Evolutionary conservation across 2,888 invertebrate species (phyloP).

Genomic region (Endomychus coccineus): DNA sequence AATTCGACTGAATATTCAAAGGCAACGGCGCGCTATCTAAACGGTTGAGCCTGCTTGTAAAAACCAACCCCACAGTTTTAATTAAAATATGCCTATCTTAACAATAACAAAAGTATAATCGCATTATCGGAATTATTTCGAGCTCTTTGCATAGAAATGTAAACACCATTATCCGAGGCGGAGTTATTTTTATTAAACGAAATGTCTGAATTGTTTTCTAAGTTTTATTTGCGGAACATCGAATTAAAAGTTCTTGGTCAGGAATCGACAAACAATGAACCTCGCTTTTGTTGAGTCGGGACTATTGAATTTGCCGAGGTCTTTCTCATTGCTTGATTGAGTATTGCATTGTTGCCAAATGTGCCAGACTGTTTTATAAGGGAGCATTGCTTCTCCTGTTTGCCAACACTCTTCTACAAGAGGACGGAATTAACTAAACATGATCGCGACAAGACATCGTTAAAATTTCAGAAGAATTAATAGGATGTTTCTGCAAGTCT

Average conservation of each 20-base stretch:
- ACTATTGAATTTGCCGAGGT: constrained; percentile 9
- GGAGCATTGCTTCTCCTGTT: too few species aligned
- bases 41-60: constrained; percentile 24
- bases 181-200: constrained; percentile 19
- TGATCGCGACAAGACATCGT: too few species aligned
- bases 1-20: constrained; percentile 27
- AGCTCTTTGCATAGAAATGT: constrained; percentile 14
- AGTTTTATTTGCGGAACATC: constrained; percentile 19
- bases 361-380: too few species aligned
- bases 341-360: too few species aligned
- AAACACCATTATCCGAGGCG: not conserved
- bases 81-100: constrained; percentile 27
- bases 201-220: constrained; percentile 19
- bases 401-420: too few species aligned
- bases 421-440: too few species aligned
- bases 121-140: constrained; percentile 24
- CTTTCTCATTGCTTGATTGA: not conserved
- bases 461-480: too few species aligned
- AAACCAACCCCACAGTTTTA: constrained; percentile 23
- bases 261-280: constrained; percentile 21
- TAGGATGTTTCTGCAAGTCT: too few species aligned
- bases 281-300: constrained; percentile 20
- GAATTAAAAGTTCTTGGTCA: constrained; percentile 20
- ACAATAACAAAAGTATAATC: constrained; percentile 28
- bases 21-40: constrained; percentile 24